phyloP scores from a whole-genome alignment of 2,113 vertebrate genomes.

The Peromyscus polionotus region DNA sequence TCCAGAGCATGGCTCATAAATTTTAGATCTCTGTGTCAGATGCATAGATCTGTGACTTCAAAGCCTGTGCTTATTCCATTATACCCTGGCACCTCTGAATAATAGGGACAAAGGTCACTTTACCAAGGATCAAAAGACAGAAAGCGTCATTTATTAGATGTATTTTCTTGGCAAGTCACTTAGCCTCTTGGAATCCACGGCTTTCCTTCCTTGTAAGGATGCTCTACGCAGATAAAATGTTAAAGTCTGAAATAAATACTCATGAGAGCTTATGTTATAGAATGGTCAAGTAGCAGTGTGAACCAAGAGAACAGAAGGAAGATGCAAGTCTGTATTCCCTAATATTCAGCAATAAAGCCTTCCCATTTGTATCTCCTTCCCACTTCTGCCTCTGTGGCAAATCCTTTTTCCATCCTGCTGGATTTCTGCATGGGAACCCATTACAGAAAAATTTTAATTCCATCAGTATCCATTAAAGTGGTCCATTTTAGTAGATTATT shows the following conservation, averaged over 20 bases:
- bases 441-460: background rate
- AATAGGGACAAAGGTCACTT: conserved; percentile 58
- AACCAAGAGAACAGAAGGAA: background rate
- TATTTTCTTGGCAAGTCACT: conserved; percentile 37
- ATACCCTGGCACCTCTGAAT: conserved; percentile 17
- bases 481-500: background rate
- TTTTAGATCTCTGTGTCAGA: conserved; percentile 45
- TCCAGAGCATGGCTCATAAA: conserved; percentile 31
- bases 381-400: background rate
- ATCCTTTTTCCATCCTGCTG: background rate
- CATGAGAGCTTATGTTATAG: background rate
- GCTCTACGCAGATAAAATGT: background rate
- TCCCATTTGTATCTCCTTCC: background rate
- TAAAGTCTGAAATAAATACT: background rate
- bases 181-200: conserved; percentile 21
- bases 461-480: background rate
- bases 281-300: background rate
- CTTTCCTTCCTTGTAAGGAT: background rate
- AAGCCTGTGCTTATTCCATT: conserved; percentile 10
- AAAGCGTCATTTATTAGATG: conserved; percentile 19
- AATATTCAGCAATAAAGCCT: background rate
- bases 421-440: conserved; percentile 11
- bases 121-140: conserved; percentile 66
- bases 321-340: background rate
- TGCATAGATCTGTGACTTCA: conserved; percentile 49